Evolutionary conservation across 2,888 invertebrate species (phyloP), one percentile per base, ranked within the genome.

Genomic region (Drosophila flavopinicola): DNA sequence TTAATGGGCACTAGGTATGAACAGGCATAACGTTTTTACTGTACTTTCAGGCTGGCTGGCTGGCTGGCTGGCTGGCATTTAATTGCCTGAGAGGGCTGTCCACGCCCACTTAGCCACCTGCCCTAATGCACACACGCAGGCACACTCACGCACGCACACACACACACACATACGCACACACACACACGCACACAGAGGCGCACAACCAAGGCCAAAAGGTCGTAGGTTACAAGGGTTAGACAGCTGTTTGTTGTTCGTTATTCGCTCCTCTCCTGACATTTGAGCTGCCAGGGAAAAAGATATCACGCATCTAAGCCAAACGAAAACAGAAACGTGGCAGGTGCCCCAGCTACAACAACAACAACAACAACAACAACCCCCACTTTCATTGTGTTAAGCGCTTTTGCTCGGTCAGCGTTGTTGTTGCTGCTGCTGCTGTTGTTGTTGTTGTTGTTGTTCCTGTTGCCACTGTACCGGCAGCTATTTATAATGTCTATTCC

Each of bases 201-300:
- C 11, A 10, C 9, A 20, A 1, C 20, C 20, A 6, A 33, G 60
- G 60, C 24, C 11, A 37, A 74, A 73, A 73, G 73, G 75, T 73
- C 75, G 66, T 37, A 47, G 70, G 75, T 61, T 67, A 71, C 61
- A 75, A 75, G 73, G 73, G 66, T 71, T 73, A 69, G 74, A 59
- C 60, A 65, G 38, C 59, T 32, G 27, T 54, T 41, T 47, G 45
- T 54, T 47, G 38, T 27, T 23, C 23, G 35, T 24, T 27, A 42
- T n/a, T 13, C 35, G 48, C 20, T 7, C 24, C 25, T 48, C 39
- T 24, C 20, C 56, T 72, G 72, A 73, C 69, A 73, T 69, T 65
- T 69, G 68, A 73, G 51, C 58, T 65, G 44, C 48, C 66, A 56
- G 54, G 66, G 61, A 70, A 71, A 70, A 59, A 69, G 65, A 70